Conservation (phyloP, 2,888 invertebrate species). For the Tipula vernalis region DNA sequence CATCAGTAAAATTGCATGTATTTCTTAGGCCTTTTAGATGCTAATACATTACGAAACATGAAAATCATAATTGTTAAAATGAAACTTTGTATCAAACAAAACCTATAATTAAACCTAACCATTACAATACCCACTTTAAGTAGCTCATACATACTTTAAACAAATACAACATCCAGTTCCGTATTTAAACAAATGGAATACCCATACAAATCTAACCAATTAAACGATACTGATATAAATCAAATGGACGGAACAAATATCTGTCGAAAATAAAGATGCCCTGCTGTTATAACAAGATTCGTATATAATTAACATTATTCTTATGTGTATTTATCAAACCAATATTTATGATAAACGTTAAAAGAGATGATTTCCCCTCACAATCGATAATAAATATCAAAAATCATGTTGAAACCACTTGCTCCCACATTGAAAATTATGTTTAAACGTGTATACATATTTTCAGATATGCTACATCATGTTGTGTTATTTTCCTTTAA, state of each 20-base stretch:
- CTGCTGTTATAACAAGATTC: background rate
- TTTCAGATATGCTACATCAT: background rate
- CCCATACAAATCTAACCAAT: background rate
- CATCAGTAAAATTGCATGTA: no score
- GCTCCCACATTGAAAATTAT: background rate
- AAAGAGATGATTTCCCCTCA: background rate
- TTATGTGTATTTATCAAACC: background rate
- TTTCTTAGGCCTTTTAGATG: no score
- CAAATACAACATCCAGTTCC: background rate
- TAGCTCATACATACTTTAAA: background rate
- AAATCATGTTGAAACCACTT: background rate
- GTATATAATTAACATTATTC: background rate
- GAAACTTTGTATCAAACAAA: no score
- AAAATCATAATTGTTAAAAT: no score
- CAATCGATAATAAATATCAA: background rate
- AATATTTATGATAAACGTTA: background rate
- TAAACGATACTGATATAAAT: background rate
- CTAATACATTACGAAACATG: no score
- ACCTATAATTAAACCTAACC: no score
- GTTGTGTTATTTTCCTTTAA: background rate
- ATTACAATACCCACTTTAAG: background rate
- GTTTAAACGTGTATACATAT: background rate
- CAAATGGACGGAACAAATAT: background rate
- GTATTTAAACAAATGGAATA: background rate
- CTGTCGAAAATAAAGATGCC: background rate